Evolutionary conservation across 2,113 vertebrate species (phyloP), one percentile per base, ranked within the genome.

Genomic region (Tetrax tetrax): DNA sequence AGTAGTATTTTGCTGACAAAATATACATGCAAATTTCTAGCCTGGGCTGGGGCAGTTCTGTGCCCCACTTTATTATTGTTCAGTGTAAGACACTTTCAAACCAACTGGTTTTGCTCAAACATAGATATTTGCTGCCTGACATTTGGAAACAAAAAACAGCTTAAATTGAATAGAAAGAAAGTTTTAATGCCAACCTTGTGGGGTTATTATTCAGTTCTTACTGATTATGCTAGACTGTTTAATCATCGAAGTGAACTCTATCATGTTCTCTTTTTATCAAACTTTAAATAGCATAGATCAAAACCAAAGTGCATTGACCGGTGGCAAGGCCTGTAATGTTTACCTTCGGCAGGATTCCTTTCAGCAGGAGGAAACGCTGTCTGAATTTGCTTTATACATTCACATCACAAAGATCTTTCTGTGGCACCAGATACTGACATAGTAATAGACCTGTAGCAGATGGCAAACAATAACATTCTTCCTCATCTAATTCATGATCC

Each of bases 131-230:
- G 98, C 98, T 98, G 98, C 98, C 98, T 98, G 95, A 97, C 96
- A 95, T 98, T 97, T 97, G 96, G 82, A 98, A 98, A 98, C 63
- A 95, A 97, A 97, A 91, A 68, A 0, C 53, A 93, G 74, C 90
- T 96, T 96, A 97, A 98, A 97, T 96, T 98, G 53, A 96, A 95
- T 96, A 97, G 97, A 98, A 97, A 97, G 97, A 98, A 98, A 98
- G 98, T 98, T 98, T 98, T 98, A 98, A 98, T 98, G 98, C 98
- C 98, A 98, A 98, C 98, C 98, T 98, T 96, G 95, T 95, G 87
- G 95, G 94, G 74, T 83, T 97, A 91, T 93, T 97, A 86, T 57
- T 96, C 45, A 97, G 91, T 92, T 95, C 94, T 95, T 95, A 84
- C 71, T 90, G 86, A 90, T 81, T 93, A 76, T 10, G 17, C 50